Conservation (phyloP, 2,113 vertebrate species). For the Hiodon tergisus region DNA sequence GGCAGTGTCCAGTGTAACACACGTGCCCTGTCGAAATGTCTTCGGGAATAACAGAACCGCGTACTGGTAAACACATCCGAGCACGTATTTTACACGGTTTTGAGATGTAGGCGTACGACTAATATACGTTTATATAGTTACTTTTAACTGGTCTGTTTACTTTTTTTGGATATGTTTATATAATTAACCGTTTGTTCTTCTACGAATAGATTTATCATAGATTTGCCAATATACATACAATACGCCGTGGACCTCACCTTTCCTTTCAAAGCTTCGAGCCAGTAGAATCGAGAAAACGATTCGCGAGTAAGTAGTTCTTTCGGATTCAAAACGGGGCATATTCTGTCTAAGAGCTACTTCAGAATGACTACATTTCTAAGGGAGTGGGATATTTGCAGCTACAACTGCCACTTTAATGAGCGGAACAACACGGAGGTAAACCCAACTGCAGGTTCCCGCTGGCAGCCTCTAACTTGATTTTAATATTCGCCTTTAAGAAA, state of each 20-base stretch:
- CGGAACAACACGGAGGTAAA: conserved; percentile 32
- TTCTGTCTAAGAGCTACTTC: conserved; percentile 26
- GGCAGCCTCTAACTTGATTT: conserved; percentile 17
- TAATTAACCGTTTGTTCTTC: not conserved
- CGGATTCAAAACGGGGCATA: conserved; percentile 32
- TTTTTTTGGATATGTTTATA: not conserved
- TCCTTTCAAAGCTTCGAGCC: conserved; percentile 23
- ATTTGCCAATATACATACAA: conserved; percentile 19
- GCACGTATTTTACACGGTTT: not conserved
- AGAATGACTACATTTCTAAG: conserved; percentile 28
- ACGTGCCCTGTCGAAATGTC: not conserved
- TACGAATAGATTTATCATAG: conserved; percentile 14
- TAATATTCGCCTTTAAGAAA: conserved; percentile 4
- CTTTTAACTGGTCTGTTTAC: too few relatives aligned
- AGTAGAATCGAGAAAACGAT: conserved; percentile 5
- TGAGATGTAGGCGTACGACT: not conserved
- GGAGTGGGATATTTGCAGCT: conserved; percentile 32
- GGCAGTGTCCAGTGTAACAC: too few relatives aligned
- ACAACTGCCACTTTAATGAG: conserved; percentile 31
- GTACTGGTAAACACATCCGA: not conserved
- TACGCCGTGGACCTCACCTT: conserved; percentile 32
- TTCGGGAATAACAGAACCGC: not conserved
- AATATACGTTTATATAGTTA: not conserved
- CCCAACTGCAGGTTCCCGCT: conserved; percentile 15
- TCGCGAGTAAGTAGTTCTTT: conserved; percentile 12